A percentile compares a stretch with the other conserved stretches of the same genome.
phyloP scores from a whole-genome alignment of 2,888 invertebrate genomes.

The Ferdinandea cuprea region DNA sequence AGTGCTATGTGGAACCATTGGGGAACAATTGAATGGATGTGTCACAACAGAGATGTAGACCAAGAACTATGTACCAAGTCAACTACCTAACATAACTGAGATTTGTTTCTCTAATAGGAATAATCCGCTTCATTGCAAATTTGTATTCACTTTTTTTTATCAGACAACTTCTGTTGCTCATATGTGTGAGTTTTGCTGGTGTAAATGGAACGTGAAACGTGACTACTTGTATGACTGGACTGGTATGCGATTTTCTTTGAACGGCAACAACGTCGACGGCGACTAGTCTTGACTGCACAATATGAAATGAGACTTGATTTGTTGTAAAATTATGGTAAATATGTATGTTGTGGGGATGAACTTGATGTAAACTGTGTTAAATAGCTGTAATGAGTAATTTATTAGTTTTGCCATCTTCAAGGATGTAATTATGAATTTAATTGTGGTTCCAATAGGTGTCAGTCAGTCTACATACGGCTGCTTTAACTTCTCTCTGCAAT shows the following conservation, averaged over 20 bases:
- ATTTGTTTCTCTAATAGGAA: constrained; percentile 63
- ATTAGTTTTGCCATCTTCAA: constrained; percentile 16
- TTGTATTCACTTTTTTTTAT: constrained; percentile 7
- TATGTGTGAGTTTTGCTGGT: neutral
- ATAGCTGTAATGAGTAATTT: constrained; percentile 25
- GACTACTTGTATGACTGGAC: constrained; percentile 30
- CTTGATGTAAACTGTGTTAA: neutral
- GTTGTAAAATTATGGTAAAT: constrained; percentile 2
- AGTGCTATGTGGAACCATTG: constrained; percentile 21
- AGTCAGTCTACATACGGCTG: no score
- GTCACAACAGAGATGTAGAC: constrained; percentile 27
- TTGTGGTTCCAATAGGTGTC: neutral
- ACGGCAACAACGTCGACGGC: no score
- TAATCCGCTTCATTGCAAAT: constrained; percentile 41
- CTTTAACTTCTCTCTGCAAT: neutral
- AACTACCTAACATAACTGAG: constrained; percentile 59
- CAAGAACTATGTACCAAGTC: constrained; percentile 34
- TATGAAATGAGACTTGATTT: constrained; percentile 3
- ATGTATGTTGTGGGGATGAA: neutral
- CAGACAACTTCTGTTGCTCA: neutral
- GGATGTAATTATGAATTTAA: constrained; percentile 35
- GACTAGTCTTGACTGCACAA: constrained; percentile 26
- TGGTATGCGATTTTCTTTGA: constrained; percentile 24
- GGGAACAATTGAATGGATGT: constrained; percentile 9
- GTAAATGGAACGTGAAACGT: constrained; percentile 36